phyloP scores from a whole-genome alignment of 2,797 vertebrate species.

The Gambusia yucatana region DNA sequence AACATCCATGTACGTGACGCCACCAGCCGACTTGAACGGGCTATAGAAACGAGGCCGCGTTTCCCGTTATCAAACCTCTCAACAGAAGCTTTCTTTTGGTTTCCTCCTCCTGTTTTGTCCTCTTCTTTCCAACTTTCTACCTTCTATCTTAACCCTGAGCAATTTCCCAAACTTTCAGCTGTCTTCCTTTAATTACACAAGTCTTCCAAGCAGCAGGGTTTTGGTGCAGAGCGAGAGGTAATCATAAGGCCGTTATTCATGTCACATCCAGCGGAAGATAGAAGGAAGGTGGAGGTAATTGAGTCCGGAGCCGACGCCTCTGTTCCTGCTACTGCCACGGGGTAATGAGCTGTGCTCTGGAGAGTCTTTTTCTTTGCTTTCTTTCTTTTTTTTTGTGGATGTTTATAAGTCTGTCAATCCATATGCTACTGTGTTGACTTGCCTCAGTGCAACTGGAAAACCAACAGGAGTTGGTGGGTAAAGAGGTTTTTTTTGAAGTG shows the following conservation, averaged over 20 bases:
- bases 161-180: conserved; percentile 54
- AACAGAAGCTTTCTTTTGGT: background rate
- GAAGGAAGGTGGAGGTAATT: conserved; percentile 81
- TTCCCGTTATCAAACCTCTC: background rate
- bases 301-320: conserved; percentile 79
- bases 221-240: conserved; percentile 77
- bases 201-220: conserved; percentile 68
- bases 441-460: conserved; percentile 4
- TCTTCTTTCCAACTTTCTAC: conserved; percentile 29
- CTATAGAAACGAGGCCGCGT: conserved; percentile 17
- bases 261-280: conserved; percentile 76
- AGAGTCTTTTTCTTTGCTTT: conserved; percentile 17
- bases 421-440: conserved; percentile 25
- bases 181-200: conserved; percentile 85
- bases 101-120: conserved; percentile 29
- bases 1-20: background rate
- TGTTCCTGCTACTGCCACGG: conserved; percentile 39
- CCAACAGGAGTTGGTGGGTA: conserved; percentile 3
- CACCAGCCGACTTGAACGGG: background rate
- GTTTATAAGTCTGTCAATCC: conserved; percentile 28
- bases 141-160: conserved; percentile 34
- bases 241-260: conserved; percentile 86
- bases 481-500: background rate
- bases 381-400: conserved; percentile 19
- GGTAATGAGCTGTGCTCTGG: conserved; percentile 52